These are phyloP conservation scores for Chaitophorus viminalis DNA, from an alignment of 2,888 invertebrate genomes.

Conservation along the genomic window DNA sequence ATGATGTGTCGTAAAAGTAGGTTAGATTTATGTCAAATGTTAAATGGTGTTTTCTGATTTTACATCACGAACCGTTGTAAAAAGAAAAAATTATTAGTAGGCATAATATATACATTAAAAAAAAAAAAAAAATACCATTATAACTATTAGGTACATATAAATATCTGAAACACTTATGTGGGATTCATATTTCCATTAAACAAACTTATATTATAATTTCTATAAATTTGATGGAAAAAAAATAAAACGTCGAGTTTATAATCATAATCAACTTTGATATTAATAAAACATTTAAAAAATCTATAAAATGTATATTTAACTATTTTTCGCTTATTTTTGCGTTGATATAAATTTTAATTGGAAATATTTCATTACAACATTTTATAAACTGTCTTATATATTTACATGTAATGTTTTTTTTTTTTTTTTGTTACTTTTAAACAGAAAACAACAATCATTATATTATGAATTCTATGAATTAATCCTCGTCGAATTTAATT, in stretches of 20 bases:
- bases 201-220: no score
- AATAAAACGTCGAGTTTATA: not conserved
- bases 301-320: not conserved
- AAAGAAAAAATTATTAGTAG: not conserved
- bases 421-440: no score
- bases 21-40: not conserved
- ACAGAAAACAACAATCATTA: no score
- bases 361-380: not conserved
- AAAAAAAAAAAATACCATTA: no score
- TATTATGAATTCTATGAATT: not conserved
- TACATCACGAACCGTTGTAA: not conserved
- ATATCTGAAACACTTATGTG: not conserved
- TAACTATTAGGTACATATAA: not conserved
- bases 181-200: constrained; percentile 7
- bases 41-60: not conserved
- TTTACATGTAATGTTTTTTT: not conserved
- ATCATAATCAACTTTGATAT: not conserved
- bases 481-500: not conserved
- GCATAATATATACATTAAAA: no score
- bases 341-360: not conserved
- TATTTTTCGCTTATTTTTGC: not conserved
- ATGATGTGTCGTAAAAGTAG: constrained; percentile 11
- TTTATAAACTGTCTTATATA: not conserved
- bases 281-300: not conserved
- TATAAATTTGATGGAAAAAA: no score